These are phyloP conservation scores for Chromoteleia sp. DNA, from an alignment of 2,888 invertebrate species.

Conservation along the genomic window DNA sequence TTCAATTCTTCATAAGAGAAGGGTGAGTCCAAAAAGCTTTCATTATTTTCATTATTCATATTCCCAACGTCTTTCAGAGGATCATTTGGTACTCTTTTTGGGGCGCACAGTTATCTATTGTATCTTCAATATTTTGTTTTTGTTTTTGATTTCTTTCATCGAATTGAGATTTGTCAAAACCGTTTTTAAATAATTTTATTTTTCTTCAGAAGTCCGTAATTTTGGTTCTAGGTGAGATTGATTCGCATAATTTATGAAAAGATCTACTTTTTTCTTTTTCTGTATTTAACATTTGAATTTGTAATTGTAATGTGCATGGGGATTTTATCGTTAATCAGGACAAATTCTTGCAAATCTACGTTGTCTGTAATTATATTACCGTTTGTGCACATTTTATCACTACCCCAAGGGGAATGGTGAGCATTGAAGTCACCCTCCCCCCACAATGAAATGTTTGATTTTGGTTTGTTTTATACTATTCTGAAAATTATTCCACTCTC, in stretches of 20 bases:
- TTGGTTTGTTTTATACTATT: not conserved
- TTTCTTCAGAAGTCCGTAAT: slow-evolving; percentile 9
- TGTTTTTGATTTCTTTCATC: not conserved
- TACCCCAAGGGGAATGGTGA: slow-evolving; percentile 2
- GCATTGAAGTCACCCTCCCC: not conserved
- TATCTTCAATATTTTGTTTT: too few relatives aligned
- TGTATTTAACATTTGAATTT: not conserved
- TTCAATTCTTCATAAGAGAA: slow-evolving; percentile 36
- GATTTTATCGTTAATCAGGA: slow-evolving; percentile 1
- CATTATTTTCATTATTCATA: not conserved
- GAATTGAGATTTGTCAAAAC: not conserved
- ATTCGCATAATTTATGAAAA: slow-evolving; percentile 2
- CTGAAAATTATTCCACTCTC: not conserved
- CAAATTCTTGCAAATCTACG: not conserved
- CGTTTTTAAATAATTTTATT: too few relatives aligned
- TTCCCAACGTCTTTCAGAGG: not conserved
- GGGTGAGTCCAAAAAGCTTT: too few relatives aligned
- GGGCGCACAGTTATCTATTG: too few relatives aligned
- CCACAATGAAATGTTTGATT: not conserved
- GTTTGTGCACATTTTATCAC: not conserved
- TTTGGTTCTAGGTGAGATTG: slow-evolving; percentile 4
- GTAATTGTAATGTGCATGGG: slow-evolving; percentile 3
- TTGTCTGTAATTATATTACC: slow-evolving; percentile 8
- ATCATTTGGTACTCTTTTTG: too few relatives aligned
- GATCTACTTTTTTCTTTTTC: slow-evolving; percentile 20